Evolutionary conservation across 2,888 invertebrate species (phyloP), one percentile per base, ranked within the genome.

Genomic region (Conchocele bisecta): DNA sequence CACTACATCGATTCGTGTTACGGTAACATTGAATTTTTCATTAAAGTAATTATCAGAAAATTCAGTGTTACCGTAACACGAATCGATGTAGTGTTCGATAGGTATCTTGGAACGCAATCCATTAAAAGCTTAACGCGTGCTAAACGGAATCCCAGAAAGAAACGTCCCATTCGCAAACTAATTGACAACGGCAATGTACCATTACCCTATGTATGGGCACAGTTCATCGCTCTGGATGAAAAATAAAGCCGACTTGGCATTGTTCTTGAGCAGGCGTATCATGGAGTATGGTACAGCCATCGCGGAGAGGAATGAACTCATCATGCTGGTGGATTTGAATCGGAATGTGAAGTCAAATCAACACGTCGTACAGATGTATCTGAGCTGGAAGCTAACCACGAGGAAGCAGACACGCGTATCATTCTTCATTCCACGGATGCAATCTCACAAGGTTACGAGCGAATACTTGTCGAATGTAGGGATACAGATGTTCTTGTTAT

Each of bases 1-100:
- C n/a, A n/a, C n/a, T n/a, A n/a, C n/a, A n/a, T n/a, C n/a, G n/a
- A n/a, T n/a, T n/a, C n/a, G n/a, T n/a, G n/a, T n/a, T n/a, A n/a
- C n/a, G n/a, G n/a, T n/a, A n/a, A n/a, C n/a, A n/a, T n/a, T n/a
- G 48, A 64, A n/a, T 24, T 50, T 1, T 73, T 71, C 28, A 13
- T 37, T 11, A 17, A 67, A 17, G 28, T 35, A 26, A 46, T 70
- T 3, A 13, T 53, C 13, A 42, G 24, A 17, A 41, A 63, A 37
- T 70, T 70, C 44, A n/a, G 31, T 39, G 24, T 20, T 6, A 24
- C 26, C 33, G 50, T 51, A 37, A 2, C 3, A 17, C 41, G 68
- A 53, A 42, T 72, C 7, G 72, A 63, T 37, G 69, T 71, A 6
- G 56, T 56, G 20, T 72, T 72, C 39, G 72, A 71, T 37, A 26